Conservation (phyloP, 2,113 vertebrate genomes). For the Helogale parvula region DNA sequence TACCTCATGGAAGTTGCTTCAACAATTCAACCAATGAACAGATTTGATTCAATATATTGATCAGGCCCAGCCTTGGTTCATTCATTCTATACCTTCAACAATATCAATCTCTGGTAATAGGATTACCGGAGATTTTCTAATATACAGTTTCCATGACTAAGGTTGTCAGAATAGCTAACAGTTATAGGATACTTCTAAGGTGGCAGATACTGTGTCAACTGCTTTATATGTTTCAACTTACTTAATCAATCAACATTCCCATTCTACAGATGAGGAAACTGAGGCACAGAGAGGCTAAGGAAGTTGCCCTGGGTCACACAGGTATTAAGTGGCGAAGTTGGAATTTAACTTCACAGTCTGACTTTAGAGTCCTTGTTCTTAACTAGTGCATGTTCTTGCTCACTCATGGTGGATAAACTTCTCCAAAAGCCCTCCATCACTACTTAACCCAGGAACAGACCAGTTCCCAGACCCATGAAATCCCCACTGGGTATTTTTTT, state of each 20-base stretch:
- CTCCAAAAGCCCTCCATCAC: not conserved
- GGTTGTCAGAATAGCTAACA: not conserved
- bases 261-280: not conserved
- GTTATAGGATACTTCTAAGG: not conserved
- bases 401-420: not conserved
- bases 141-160: not conserved
- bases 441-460: not conserved
- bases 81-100: not conserved
- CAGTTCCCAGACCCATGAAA: not conserved
- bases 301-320: not conserved
- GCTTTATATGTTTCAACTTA: not conserved
- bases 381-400: not conserved
- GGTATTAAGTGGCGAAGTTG: not conserved
- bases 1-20: not conserved
- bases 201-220: not conserved
- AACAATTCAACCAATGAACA: not conserved
- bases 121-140: constrained; percentile 14
- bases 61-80: not conserved
- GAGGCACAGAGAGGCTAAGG: not conserved
- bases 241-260: not conserved
- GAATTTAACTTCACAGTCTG: not conserved
- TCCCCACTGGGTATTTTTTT: not conserved
- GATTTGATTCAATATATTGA: not conserved
- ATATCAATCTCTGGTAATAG: not conserved
- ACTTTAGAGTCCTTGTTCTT: not conserved